Evolutionary conservation across 2,113 vertebrate species (phyloP), one percentile per base, ranked within the genome.

Genomic region (Kryptolebias marmoratus): DNA sequence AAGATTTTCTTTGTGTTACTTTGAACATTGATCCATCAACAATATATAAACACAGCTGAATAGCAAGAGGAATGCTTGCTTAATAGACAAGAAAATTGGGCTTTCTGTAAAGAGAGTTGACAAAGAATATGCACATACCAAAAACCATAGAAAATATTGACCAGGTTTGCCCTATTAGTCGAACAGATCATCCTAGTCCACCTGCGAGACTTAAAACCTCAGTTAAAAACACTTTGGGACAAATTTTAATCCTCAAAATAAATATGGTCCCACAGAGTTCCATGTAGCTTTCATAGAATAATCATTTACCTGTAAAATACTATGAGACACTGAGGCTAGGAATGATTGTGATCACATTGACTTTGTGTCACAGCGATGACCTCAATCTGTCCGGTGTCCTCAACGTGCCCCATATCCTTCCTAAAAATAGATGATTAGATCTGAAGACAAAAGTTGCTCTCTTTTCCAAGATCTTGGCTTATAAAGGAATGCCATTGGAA

Each of bases 131-230:
- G 39, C 39, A 42, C 39, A 42, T 42, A 42, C 39, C 75, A 71
- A 87, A 79, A 85, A 75, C 48, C 67, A 79, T 84, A 77, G 69
- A 79, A 76, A 88, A 90, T 81, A 87, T 79, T 84, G 74, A 86
- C 65, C 71, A 64, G 62, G 75, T 79, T 75, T 66, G 62, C 15
- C 28, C 54, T 64, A 73, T 71, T 73, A 75, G 80, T 82, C 36
- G 64, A 28, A 68, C 62, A 59, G 64, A 88, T 87, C 67, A 64
- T 55, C 11, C 18, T 15, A 66, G 84, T 89, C 87, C 86, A 90
- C 84, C 80, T 89, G 69, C 54, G 70, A 27, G 52, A 70, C 36
- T 13, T 58, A 64, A 48, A 50, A 32, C 36, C 31, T 2, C 64
- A 27, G 30, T 75, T 62, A 72, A 18, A 73, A 80, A 68, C 65